A percentile compares a stretch with the other conserved stretches of the same genome.
Conservation (phyloP, 2,888 invertebrate species). For the Acrobasis repandana region DNA sequence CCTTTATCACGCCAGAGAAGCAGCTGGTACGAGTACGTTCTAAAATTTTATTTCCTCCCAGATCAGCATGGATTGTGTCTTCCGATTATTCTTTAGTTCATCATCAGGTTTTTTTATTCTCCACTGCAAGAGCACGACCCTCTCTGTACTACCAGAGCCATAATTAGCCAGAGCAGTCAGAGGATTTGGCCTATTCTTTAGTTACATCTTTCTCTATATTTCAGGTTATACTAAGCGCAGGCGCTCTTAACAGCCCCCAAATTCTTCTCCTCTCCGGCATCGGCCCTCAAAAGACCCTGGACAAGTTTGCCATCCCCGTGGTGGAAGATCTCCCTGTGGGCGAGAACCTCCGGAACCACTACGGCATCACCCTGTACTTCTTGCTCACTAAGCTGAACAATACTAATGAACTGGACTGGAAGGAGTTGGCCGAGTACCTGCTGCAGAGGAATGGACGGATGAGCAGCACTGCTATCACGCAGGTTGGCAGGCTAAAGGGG, state of each 20-base stretch:
- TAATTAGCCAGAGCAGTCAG: no score
- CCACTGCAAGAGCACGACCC: no score
- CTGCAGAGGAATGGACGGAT: slow-evolving; percentile 81
- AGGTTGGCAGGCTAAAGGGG: no score
- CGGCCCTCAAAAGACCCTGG: slow-evolving; percentile 81
- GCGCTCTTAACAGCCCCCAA: slow-evolving; percentile 85
- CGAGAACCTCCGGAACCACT: slow-evolving; percentile 84
- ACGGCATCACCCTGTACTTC: slow-evolving; percentile 82
- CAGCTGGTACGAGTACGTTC: no score
- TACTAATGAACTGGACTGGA: slow-evolving; percentile 81
- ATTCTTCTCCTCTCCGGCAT: slow-evolving; percentile 85
- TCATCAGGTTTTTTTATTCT: no score
- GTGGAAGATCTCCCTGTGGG: slow-evolving; percentile 85
- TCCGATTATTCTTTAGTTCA: no score
- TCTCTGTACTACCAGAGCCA: no score
- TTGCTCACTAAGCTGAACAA: slow-evolving; percentile 68
- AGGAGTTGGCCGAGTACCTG: slow-evolving; percentile 79
- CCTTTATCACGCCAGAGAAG: no score
- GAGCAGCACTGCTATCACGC: slow-evolving; percentile 84
- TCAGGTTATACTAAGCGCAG: slow-evolving; percentile 83
- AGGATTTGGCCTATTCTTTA: no score
- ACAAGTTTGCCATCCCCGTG: slow-evolving; percentile 74
- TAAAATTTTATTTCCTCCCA: no score
- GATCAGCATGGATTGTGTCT: no score
- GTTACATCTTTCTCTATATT: slow-evolving; percentile 23